These are phyloP conservation scores for Phyllotis vaccarum DNA, from an alignment of 2,797 vertebrate genomes.

Conservation along the genomic window DNA sequence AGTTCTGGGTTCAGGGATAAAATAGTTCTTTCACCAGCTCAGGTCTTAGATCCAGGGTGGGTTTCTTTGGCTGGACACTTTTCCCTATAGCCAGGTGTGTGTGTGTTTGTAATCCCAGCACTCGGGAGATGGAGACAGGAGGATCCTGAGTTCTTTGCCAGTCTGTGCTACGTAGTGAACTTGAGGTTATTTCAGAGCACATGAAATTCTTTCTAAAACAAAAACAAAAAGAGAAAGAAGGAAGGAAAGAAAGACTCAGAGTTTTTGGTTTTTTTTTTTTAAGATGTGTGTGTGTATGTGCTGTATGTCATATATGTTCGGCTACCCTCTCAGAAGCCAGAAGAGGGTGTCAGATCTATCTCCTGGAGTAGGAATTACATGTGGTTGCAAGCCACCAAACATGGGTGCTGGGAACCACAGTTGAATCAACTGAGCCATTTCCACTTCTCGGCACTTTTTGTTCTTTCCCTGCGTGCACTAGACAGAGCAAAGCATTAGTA, in stretches of 20 bases:
- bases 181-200: neutral
- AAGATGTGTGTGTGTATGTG: neutral
- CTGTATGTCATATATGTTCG: neutral
- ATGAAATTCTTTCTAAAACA: neutral
- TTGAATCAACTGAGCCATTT: neutral
- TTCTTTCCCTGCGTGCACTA: neutral
- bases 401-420: neutral
- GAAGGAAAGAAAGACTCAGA: neutral
- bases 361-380: neutral
- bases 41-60: too few species aligned
- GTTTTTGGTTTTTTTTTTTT: neutral
- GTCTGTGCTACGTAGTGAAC: neutral
- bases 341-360: neutral
- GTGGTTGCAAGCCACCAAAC: neutral
- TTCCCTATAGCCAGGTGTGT: neutral
- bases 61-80: too few species aligned
- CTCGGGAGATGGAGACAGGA: neutral
- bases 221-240: neutral
- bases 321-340: neutral
- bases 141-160: neutral
- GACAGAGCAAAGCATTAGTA: neutral
- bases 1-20: too few species aligned
- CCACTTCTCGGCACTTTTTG: neutral
- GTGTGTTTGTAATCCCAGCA: neutral
- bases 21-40: too few species aligned